Evolutionary conservation across 2,113 vertebrate species (phyloP), one percentile per base, ranked within the genome.

Genomic region (Ailurus styani): DNA sequence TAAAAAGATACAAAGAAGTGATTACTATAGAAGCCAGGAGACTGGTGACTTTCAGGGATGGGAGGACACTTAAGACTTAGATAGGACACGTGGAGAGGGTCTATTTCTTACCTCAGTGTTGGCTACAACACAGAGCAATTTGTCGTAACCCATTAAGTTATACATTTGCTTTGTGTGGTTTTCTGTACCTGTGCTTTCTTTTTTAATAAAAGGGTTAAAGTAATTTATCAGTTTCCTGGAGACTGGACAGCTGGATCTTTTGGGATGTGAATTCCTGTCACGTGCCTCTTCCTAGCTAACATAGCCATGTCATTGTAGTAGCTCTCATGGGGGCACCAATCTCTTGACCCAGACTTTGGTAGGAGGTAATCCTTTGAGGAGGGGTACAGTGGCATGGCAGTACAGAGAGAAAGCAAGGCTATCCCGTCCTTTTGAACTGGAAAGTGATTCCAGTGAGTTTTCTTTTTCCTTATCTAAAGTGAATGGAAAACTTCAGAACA

Each of bases 131-230:
- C 17, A 40, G 14, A 9, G 18, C 0, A 5, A 14, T 4, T 77
- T 50, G 23, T 27, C 47, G 45, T 6, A 42, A 60, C n/a, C 40
- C 1, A 11, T 14, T 55, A 84, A 55, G 14, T 21, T 31, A 45
- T 40, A n/a, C 0, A 31, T 70, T 50, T 45, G 5, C 31, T 82
- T 81, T 95, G n/a, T 47, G 23, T 62, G 17, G 10, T 62, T 87
- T 88, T 79, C 64, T 85, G 9, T 92, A 47, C 52, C 37, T 50
- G 57, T 52, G 40, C 27, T 93, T 96, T 62, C 84, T 90, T 94
- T 95, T 50, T 40, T 42, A 91, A 64, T 6, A 11, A 84, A 83
- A 57, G 18, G 0, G 15, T 66, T 86, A 54, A 86, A 83, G 50
- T n/a, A 77, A 70, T 25, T n/a, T 40, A 7, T 62, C 68, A n/a